Base-by-base conservation (phyloP, 2,797 vertebrate genomes). In the Esox lucius region DNA sequence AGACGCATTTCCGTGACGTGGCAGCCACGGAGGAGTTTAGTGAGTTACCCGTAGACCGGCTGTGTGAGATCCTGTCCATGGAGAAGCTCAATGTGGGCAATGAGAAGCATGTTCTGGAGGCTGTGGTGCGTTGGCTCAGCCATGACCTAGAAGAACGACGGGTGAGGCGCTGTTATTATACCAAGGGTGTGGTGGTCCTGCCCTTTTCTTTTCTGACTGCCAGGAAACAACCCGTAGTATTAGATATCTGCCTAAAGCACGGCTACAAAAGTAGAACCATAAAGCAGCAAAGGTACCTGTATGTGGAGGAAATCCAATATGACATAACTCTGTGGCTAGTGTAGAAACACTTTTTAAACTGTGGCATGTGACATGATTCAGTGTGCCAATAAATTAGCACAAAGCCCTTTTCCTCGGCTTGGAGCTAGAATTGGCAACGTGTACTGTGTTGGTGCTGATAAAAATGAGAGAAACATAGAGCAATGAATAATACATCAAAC, bases 71-170 rank as follows among this genome's bases (percentile, higher is more conserved):
- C 75, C 91, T 99, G 70, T 91, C 96, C 5, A 95, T 99, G 87
- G 98, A 99, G 91, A 99, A 98, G 87, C 91, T 99, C 48, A 99
- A 99, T 2, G 96, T 99, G 73, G 98, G 98, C 74, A 99, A 99
- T 0, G 98, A 99, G 84, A 96, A 88, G 92, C 95, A 98, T 0
- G 94, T 99, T 68, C 95, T 99, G 86, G 97, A 99, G 92, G 96
- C 97, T 0, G 97, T 97, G 76, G 95, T 98, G 80, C 93, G 96
- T 74, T 99, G 98, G 98, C 94, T 98, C 39, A 91, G 90, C 2
- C 95, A 98, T 1, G 97, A 99, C 84, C 88, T 95, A 0, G 96
- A 97, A 69, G 93, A 93, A 7, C 96, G 97, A 85, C 95, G 96
- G 95, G 98, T 99, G 85, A 77, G 89, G 15, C 22, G 12, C 28